phyloP scores from a whole-genome alignment of 92 coral and sea anemone genomes.

The Anthopleura xanthogrammica region DNA sequence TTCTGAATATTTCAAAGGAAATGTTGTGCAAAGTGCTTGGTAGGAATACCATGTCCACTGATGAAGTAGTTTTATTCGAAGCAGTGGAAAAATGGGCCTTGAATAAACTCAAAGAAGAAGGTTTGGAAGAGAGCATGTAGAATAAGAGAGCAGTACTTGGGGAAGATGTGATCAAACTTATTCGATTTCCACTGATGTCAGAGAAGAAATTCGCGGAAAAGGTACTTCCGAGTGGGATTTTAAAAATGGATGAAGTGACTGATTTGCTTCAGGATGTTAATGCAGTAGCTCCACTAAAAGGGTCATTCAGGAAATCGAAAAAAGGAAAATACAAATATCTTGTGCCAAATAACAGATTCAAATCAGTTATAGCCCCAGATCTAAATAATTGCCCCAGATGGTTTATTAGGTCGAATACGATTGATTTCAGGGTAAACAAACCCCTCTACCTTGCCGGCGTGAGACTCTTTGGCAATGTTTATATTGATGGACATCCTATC shows the following conservation, averaged over 20 bases:
- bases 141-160: conserved; percentile 56
- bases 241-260: conserved; percentile 1
- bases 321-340: background rate
- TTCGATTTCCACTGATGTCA: conserved; percentile 47
- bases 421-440: background rate
- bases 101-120: conserved; percentile 29
- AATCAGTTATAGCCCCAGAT: background rate
- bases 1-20: conserved; percentile 23
- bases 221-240: conserved; percentile 22
- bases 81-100: conserved; percentile 61
- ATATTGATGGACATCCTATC: accelerated
- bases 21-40: conserved; percentile 36
- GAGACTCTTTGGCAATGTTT: background rate
- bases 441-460: background rate
- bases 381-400: too few relatives aligned
- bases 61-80: conserved; percentile 49
- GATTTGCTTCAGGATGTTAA: background rate
- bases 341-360: background rate
- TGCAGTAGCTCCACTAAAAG: background rate
- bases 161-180: conserved; percentile 34
- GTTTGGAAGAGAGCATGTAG: conserved; percentile 25
- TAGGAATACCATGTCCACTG: conserved; percentile 27
- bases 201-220: conserved; percentile 26
- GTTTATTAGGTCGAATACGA: background rate
- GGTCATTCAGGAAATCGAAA: background rate